A percentile compares a stretch with the other conserved stretches of the same genome.
Evolutionary conservation across 2,113 vertebrate genomes (phyloP).

Genomic region (Eudorcas thomsonii): DNA sequence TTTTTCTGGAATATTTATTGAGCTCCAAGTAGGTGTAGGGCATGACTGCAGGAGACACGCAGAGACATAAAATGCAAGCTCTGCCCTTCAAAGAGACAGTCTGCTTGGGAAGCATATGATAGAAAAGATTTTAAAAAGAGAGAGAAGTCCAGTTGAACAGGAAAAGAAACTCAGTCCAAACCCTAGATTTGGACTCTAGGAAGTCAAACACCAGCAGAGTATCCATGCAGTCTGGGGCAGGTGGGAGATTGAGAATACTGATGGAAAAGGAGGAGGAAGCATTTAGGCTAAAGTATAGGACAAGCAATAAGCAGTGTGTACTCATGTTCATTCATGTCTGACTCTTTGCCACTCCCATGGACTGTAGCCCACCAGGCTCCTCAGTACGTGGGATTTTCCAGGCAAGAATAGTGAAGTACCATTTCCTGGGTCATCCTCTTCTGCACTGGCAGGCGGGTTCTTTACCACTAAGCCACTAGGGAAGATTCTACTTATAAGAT

Average conservation of each 20-base stretch:
- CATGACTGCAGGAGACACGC: neutral
- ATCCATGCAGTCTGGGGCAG: neutral
- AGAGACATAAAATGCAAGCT: conserved; percentile 52
- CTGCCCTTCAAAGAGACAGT: conserved; percentile 38
- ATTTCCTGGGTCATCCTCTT: neutral
- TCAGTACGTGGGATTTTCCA: neutral
- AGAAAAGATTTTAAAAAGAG: neutral
- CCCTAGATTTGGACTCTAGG: neutral
- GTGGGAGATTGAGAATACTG: neutral
- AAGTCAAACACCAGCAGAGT: neutral
- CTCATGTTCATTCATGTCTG: neutral
- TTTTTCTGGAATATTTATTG: conserved; percentile 64
- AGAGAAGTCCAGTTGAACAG: neutral
- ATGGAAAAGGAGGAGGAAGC: neutral
- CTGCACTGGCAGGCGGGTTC: neutral
- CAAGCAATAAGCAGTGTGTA: neutral
- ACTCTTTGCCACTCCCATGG: neutral
- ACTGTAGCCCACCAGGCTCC: neutral
- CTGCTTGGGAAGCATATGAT: neutral
- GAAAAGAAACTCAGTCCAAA: neutral
- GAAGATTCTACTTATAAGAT: neutral
- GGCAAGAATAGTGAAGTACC: neutral
- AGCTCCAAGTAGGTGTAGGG: conserved; percentile 3
- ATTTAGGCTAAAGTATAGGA: neutral
- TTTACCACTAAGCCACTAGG: neutral